Evolutionary conservation across 2,113 vertebrate genomes (phyloP), one percentile per base, ranked within the genome.

Genomic region (Gasterosteus aculeatus): DNA sequence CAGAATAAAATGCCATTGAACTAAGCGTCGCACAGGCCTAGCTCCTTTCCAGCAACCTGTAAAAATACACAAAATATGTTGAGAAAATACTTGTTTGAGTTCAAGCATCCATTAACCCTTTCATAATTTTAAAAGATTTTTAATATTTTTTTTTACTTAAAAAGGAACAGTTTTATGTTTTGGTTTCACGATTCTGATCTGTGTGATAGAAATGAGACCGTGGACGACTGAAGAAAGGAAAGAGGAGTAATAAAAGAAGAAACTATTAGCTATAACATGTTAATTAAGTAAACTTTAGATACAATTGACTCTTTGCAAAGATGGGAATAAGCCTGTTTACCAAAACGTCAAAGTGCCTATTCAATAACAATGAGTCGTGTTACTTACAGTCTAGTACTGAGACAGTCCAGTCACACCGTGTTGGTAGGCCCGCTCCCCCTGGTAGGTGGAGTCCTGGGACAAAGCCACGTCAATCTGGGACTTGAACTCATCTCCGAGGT

Each of bases 401-500:
- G 97, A 98, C 95, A 99, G 95, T 92, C 97, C 97, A 80, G 97
- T 97, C 94, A 99, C 97, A 88, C 96, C 96, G 44, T 98, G 97
- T 94, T 99, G 97, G 95, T 99, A 99, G 2, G 97, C 97, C 80
- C 97, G 95, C 92, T 99, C 97, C 54, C 97, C 97, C 93, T 99
- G 97, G 95, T 98, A 99, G 18, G 97, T 98, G 76, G 97, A 99
- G 91, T 99, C 97, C 92, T 99, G 97, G 10, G 97, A 98, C 91
- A 99, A 92, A 1, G 97, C 97, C 94, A 99, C 96, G 16, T 99
- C 97, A 49, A 98, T 99, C 95, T 99, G 97, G 75, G 97, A 98
- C 87, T 99, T 99, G 93, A 99, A 99, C 93, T 99, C 97, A 70
- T 99, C 97, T 68, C 97, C 97, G 81, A 99, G 95, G 94, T 98